Base-by-base conservation (phyloP, 2,113 vertebrate genomes). In the Anolis sagrei region DNA sequence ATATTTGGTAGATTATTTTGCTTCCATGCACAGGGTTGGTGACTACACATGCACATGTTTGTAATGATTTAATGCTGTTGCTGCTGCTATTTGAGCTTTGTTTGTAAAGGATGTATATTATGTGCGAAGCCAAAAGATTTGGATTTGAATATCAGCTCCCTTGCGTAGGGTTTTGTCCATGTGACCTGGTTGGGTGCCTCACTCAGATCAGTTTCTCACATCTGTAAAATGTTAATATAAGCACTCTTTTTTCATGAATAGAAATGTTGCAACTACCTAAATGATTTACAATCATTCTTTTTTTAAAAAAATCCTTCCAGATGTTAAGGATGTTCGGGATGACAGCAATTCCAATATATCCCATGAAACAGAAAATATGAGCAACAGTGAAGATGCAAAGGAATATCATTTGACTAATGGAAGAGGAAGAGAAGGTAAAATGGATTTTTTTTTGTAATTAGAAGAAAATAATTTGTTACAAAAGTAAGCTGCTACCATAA, bases 381-480 rank as follows among this genome's bases (percentile, higher is more conserved):
- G 95, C 70, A 92, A 66, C 8, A 72, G 5, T 3, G 96, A 96
- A 93, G 95, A 94, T 3, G 11, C 82, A 84, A 95, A 95, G 89
- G 94, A 94, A 0, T 92, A 88, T 82, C 83, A 2, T 69, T 93
- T 91, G 51, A 32, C 86, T 69, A 92, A 90, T 62, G 95, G 95
- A 85, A 95, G 95, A 90, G 93, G 90, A 66, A 72, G 4, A 72
- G 94, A 94, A 95, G 96, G 96, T 97, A 91, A 96, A 92, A 29
- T 49, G 29, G 27, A 85, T 72, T 7, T 2, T 69, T 4, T 16
- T 72, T 4, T 16, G 34, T 64, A 83, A 74, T 44, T 83, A 81
- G 16, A 48, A 85, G 82, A 76, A 80, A 85, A 72, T 84, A 4
- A 36, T 1, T 48, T 19, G 7, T 4, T 61, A 79, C 36, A 78